phyloP scores from a whole-genome alignment of 1,140 invertebrate genomes.

The Aphaenogaster floridana region DNA sequence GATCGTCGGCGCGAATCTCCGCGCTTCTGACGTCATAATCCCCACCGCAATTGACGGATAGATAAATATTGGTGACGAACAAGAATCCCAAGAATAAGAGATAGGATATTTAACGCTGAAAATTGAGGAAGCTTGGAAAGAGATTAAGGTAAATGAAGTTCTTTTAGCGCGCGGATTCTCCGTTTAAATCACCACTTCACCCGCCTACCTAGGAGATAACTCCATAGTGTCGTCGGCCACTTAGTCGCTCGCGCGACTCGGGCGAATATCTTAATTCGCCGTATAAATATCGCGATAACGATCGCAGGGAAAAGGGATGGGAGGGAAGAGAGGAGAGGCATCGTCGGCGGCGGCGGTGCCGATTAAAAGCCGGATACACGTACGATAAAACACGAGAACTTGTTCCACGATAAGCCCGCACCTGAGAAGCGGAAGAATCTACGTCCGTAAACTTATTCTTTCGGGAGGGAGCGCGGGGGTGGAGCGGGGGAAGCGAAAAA shows the following conservation, averaged over 20 bases:
- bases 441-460: constrained; percentile 20
- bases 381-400: constrained; percentile 50
- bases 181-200: background rate
- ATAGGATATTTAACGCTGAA: background rate
- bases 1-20: constrained; percentile 6
- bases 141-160: background rate
- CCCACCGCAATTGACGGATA: too few species aligned
- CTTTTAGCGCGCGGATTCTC: background rate
- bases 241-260: background rate
- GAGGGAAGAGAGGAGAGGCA: background rate
- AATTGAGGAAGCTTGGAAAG: background rate
- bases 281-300: constrained; percentile 63
- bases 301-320: background rate
- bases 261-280: constrained; percentile 58
- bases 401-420: constrained; percentile 31
- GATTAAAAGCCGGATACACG: constrained; percentile 55
- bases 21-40: constrained; percentile 35
- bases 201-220: constrained; percentile 2
- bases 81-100: background rate
- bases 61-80: background rate
- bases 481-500: too few species aligned
- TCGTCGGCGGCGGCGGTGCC: background rate
- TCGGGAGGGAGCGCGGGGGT: too few species aligned
- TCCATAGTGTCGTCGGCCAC: background rate
- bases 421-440: constrained; percentile 25